Evolutionary conservation across 2,797 vertebrate species (phyloP), one percentile per base, ranked within the genome.

Genomic region (Podargus strigoides): DNA sequence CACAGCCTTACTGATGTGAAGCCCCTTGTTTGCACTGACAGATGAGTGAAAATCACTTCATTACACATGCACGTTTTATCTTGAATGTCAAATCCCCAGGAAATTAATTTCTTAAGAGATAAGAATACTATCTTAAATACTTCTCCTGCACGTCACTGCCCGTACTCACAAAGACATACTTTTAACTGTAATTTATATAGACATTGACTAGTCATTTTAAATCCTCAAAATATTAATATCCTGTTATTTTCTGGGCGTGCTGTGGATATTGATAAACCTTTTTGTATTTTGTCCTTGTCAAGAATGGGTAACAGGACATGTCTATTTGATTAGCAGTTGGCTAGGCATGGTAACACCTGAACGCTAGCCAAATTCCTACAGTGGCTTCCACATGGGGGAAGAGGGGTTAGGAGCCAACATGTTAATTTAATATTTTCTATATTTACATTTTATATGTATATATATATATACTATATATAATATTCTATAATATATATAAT

Each of bases 111-210:
- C 34, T 52, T 70, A 32, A 26, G 24, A 73, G 13, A 30, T 18
- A 36, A 72, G 46, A 55, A 7, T 8, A 37, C 2, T 60, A 15
- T 55, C 20, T 73, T 60, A 21, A 85, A 20, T 46, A 47, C 30
- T 55, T 10, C 2, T 42, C n/a, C 21, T 23, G 19, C 10, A 10
- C 1, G 1, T 76, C 49, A 63, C 53, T 77, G n/a, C 6, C 22
- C 3, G 2, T 6, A 14, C 27, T 85, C 10, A 79, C 4, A 37
- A 50, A 15, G 9, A 18, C 10, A 28, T 0, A 15, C 1, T 26
- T 89, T 55, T 56, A 23, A 56, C 8, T 77, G 60, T 59, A 42
- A 36, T 34, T 76, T 59, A 59, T 32, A 18, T 12, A 32, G 30
- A 62, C 26, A 37, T 2, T 22, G 37, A 21, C 5, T 22, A 50